phyloP scores from a whole-genome alignment of 2,797 vertebrate genomes.

The Arctocebus calabarensis region DNA sequence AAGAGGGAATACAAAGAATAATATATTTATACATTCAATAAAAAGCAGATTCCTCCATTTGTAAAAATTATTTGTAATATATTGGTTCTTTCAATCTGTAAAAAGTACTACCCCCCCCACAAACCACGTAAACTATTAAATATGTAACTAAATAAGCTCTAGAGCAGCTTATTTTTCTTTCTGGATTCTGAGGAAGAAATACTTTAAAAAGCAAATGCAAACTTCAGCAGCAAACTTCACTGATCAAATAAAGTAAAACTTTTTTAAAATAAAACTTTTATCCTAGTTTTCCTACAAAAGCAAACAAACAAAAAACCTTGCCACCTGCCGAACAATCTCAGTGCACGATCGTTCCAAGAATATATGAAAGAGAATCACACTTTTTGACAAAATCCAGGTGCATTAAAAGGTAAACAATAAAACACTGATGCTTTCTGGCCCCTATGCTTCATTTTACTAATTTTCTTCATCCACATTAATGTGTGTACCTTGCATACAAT shows the following conservation, averaged over 20 bases:
- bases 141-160: background rate
- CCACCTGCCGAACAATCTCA: constrained; percentile 39
- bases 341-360: constrained; percentile 48
- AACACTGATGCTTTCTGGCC: background rate
- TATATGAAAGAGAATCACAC: constrained; percentile 42
- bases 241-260: constrained; percentile 50
- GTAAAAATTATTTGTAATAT: background rate
- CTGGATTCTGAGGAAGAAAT: constrained; percentile 11
- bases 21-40: background rate
- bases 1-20: background rate
- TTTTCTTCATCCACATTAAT: constrained; percentile 16
- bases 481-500: background rate
- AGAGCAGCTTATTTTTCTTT: constrained; percentile 22
- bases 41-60: background rate
- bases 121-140: background rate
- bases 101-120: background rate
- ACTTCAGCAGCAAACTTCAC: background rate
- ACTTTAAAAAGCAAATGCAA: constrained; percentile 60
- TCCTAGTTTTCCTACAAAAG: constrained; percentile 5
- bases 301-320: background rate
- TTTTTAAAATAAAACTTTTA: constrained; percentile 47
- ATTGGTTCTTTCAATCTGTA: constrained; percentile 27
- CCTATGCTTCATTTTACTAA: background rate
- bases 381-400: constrained; percentile 40
- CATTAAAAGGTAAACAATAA: constrained; percentile 6